phyloP scores from a whole-genome alignment of 2,888 invertebrate genomes.

The Teleogryllus oceanicus region DNA sequence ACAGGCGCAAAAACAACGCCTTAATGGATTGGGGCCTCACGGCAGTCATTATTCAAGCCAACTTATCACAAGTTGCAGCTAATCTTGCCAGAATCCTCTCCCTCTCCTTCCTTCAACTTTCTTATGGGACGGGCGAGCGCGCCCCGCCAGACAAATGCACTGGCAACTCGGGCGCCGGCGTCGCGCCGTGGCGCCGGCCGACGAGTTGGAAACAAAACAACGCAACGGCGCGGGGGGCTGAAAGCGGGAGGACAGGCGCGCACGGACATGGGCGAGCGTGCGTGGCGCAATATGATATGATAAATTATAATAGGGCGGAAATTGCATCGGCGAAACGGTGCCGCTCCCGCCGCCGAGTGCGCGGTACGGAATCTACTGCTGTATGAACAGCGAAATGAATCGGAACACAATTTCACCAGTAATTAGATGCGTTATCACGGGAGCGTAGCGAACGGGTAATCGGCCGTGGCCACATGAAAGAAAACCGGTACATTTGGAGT shows the following conservation, averaged over 20 bases:
- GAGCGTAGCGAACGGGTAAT: neutral
- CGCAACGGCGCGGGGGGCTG: neutral
- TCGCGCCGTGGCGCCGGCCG: neutral
- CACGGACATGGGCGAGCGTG: no score
- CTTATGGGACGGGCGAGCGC: neutral
- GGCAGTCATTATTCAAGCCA: neutral
- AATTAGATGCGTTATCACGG: neutral
- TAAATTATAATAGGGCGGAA: neutral
- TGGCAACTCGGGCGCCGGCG: neutral
- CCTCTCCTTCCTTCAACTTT: neutral
- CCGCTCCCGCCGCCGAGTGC: neutral
- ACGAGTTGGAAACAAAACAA: no score
- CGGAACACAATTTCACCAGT: neutral
- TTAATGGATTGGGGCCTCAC: neutral
- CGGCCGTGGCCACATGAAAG: conserved; percentile 10
- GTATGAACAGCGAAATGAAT: neutral
- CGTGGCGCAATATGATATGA: neutral
- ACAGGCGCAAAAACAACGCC: conserved; percentile 5
- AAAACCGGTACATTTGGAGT: neutral
- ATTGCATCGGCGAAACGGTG: neutral
- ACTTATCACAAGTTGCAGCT: neutral
- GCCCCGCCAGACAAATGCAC: neutral
- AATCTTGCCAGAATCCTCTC: neutral
- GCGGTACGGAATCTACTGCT: neutral
- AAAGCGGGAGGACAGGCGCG: no score